phyloP scores from a whole-genome alignment of 2,797 vertebrate species.

The Lemur catta region DNA sequence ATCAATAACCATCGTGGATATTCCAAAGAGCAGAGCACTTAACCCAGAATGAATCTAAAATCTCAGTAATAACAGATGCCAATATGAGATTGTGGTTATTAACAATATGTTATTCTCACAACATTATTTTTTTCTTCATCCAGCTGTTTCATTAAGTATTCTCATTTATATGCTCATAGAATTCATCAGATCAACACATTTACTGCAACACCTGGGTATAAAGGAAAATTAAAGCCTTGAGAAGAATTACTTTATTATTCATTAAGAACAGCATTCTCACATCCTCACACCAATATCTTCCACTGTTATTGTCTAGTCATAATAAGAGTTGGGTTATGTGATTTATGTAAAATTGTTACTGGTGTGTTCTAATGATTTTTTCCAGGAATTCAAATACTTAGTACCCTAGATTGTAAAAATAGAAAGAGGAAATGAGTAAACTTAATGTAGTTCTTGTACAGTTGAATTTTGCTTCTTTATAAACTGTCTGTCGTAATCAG shows the following conservation, averaged over 20 bases:
- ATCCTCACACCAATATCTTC: neutral
- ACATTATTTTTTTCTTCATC: slow-evolving; percentile 31
- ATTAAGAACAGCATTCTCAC: neutral
- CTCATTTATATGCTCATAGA: slow-evolving; percentile 32
- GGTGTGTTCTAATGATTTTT: neutral
- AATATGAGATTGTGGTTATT: slow-evolving; percentile 11
- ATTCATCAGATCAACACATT: slow-evolving; percentile 31
- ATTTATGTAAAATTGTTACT: slow-evolving; percentile 47
- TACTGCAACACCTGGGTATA: neutral
- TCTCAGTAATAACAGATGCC: neutral
- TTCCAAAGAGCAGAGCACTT: slow-evolving; percentile 47
- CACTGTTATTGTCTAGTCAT: neutral
- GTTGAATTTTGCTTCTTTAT: slow-evolving; percentile 45
- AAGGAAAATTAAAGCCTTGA: neutral
- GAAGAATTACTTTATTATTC: neutral
- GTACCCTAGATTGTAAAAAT: slow-evolving; percentile 9
- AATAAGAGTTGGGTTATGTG: slow-evolving; percentile 12
- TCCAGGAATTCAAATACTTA: slow-evolving; percentile 45
- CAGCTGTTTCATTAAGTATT: slow-evolving; percentile 55
- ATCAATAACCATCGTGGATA: neutral
- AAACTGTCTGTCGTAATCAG: neutral
- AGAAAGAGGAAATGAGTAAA: slow-evolving; percentile 27
- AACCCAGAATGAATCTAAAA: slow-evolving; percentile 15
- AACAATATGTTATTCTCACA: neutral
- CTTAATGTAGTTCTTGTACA: neutral